Percentiles rank a stretch among this genome's conserved stretches.
phyloP scores from a whole-genome alignment of 2,888 invertebrate genomes.

The Drosophila macrospina region DNA sequence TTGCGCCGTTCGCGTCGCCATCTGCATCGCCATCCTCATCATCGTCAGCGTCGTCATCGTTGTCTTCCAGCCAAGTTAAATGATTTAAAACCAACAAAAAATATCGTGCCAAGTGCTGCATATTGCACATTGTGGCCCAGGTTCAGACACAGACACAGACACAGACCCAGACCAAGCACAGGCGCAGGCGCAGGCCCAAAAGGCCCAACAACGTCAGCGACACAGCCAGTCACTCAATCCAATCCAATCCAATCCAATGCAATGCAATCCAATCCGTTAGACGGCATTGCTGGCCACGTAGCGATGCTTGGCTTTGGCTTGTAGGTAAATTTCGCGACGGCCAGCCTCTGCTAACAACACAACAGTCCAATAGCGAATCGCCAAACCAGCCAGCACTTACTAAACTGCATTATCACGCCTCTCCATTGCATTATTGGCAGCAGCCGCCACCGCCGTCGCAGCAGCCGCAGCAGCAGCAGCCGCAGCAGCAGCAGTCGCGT shows the following conservation, averaged over 20 bases:
- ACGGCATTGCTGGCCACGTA: conserved; percentile 58
- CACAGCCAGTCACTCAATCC: conserved; percentile 73
- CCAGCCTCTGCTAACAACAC: conserved; percentile 36
- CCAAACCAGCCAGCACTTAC: conserved; percentile 67
- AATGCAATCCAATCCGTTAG: conserved; percentile 67
- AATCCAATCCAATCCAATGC: conserved; percentile 65
- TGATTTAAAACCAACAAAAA: conserved; percentile 80
- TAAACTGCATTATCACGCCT: conserved; percentile 82
- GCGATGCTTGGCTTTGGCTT: conserved; percentile 34
- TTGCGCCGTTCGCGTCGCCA: conserved; percentile 67
- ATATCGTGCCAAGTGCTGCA: conserved; percentile 81
- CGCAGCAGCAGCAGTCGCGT: conserved; percentile 8
- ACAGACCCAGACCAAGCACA: no score
- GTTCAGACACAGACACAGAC: conserved; percentile 14
- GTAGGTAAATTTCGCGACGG: conserved; percentile 59
- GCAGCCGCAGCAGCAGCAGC: conserved; percentile 12
- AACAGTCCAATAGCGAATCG: conserved; percentile 34
- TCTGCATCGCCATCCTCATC: conserved; percentile 41
- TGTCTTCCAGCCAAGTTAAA: conserved; percentile 72
- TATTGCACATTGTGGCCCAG: conserved; percentile 68
- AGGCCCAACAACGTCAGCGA: conserved; percentile 51
- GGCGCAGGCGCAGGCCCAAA: conserved; percentile 19
- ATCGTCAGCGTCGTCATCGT: conserved; percentile 33
- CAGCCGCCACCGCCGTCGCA: conserved; percentile 36
- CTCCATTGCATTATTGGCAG: conserved; percentile 80